These are phyloP conservation scores for Leptoclinus maculatus DNA, from an alignment of 2,797 vertebrate species.

Conservation along the genomic window DNA sequence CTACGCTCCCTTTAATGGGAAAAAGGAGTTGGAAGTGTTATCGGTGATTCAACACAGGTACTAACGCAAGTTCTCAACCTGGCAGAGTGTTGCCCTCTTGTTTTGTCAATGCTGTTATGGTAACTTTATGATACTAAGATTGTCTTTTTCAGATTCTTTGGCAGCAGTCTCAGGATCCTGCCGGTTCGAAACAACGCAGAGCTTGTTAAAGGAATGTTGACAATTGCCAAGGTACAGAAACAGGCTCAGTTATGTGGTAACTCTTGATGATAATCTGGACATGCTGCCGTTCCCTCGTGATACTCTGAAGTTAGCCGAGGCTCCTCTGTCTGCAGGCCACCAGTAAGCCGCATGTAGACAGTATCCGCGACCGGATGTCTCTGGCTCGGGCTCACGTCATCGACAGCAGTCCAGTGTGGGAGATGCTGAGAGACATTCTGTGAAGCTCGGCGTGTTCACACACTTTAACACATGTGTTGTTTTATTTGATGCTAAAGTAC, in stretches of 20 bases:
- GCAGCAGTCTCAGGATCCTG: constrained; percentile 89
- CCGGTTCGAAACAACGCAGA: constrained; percentile 88
- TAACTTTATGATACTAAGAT: background rate
- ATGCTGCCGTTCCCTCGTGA: background rate
- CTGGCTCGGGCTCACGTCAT: constrained; percentile 80
- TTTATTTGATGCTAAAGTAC: constrained; percentile 4
- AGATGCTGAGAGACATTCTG: constrained; percentile 83
- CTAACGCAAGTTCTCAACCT: background rate
- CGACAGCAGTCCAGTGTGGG: constrained; percentile 89
- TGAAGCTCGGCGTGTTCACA: constrained; percentile 46
- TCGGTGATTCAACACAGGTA: constrained; percentile 92
- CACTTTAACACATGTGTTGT: background rate
- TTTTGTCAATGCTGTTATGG: background rate
- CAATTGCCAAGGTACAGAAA: constrained; percentile 89
- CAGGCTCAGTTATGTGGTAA: background rate
- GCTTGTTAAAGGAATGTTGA: constrained; percentile 89
- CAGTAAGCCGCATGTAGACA: constrained; percentile 87
- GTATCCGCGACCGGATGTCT: constrained; percentile 84
- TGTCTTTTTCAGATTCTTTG: constrained; percentile 86
- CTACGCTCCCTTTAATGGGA: constrained; percentile 85
- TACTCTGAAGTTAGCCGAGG: constrained; percentile 10
- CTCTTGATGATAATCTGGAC: background rate
- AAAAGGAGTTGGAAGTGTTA: constrained; percentile 84
- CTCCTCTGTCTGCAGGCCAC: constrained; percentile 83
- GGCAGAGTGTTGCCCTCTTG: background rate